phyloP scores from a whole-genome alignment of 2,797 vertebrate genomes.

The Hoplostethus mediterraneus region DNA sequence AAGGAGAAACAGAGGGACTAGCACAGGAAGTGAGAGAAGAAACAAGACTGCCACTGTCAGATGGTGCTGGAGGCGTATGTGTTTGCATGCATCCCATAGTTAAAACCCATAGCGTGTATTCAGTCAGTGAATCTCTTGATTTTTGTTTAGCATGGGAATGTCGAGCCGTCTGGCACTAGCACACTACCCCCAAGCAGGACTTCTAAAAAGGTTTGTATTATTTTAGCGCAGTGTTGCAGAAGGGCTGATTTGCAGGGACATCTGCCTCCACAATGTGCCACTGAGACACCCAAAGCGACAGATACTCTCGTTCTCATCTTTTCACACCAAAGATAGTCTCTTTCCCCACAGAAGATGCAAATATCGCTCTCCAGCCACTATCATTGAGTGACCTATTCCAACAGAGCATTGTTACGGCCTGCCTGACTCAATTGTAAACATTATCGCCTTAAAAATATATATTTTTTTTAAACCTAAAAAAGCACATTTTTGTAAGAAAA shows the following conservation, averaged over 20 bases:
- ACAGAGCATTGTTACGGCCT: neutral
- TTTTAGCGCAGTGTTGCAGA: conserved; percentile 12
- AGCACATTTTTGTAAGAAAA: too few relatives aligned
- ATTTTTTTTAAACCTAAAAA: too few relatives aligned
- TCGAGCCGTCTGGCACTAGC: conserved; percentile 6
- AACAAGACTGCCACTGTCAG: neutral
- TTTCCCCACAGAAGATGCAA: neutral
- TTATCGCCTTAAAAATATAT: too few relatives aligned
- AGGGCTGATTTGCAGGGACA: too few relatives aligned
- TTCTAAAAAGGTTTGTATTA: conserved; percentile 8
- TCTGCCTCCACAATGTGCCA: too few relatives aligned
- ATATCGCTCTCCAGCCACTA: neutral
- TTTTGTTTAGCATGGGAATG: conserved; percentile 17
- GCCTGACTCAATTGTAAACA: neutral
- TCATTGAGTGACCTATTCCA: neutral
- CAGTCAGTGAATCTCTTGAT: conserved; percentile 27
- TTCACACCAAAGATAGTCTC: neutral
- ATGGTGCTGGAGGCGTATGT: neutral
- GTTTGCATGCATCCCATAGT: neutral
- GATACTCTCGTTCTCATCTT: neutral
- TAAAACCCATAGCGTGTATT: conserved; percentile 9
- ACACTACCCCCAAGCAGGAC: conserved; percentile 20
- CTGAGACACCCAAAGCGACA: conserved; percentile 3
- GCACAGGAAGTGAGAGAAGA: neutral
- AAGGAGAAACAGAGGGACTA: too few relatives aligned